Base-by-base conservation (phyloP, 2,888 invertebrate species). In the Nineta flava region DNA sequence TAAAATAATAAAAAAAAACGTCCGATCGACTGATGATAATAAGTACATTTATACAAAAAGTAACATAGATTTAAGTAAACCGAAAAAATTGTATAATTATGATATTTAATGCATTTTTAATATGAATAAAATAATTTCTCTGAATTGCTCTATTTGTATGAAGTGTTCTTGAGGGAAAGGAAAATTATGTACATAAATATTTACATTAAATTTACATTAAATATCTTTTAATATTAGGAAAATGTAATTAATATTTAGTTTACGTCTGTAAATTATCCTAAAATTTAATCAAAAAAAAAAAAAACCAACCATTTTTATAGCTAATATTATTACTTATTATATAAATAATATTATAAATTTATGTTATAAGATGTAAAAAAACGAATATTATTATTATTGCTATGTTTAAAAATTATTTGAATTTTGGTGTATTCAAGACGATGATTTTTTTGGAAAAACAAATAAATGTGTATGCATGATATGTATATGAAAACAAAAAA, bases 391-490 rank as follows among this genome's bases (percentile, higher is more conserved):
- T 26, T 26, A 26, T 26, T 26, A 42, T 42, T 42, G 17, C 16
- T 17, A 15, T 15, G 13, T 42, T 35, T n/a, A 41, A 48, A 16
- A 41, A 48, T 48, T 48, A 48, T 42, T 59, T 57, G 60, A 61
- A 59, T 58, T 60, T 58, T 59, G 61, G 60, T 65, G 65, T 66
- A 66, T 58, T 60, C 16, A 42, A 44, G 26, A 21, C 44, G 10
- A 48, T 26, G 26, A 26, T n/a, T 19, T 16, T 42, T 63, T 67
- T 65, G 62, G 62, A 61, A 61, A 55, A 26, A 17, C 26, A 58
- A 65, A 65, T 67, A 65, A 65, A 65, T 68, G 67, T 67, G 62
- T 65, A 66, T 68, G 67, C 68, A 68, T 68, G 68, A 66, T 65
- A 65, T 65, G 62, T 64, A 65, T 62, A 63, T 64, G 64, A 63